Evolutionary conservation across 1,140 invertebrate species (phyloP).

Genomic region (Zaprionus gabonicus): DNA sequence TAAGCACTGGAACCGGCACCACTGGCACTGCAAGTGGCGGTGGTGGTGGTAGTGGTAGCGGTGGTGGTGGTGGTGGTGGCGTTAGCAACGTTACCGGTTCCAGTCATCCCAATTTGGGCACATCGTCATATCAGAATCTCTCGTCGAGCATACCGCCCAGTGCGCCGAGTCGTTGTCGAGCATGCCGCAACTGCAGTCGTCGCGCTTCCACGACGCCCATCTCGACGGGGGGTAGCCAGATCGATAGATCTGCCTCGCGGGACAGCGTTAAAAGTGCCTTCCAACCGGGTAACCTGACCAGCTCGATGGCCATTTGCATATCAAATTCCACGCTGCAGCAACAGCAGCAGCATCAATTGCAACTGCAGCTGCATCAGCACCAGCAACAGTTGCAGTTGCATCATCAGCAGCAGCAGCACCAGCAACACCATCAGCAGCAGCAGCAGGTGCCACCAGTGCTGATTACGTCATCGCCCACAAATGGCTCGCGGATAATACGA

Average conservation of each 20-base stretch:
- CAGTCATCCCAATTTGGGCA: slow-evolving; percentile 83
- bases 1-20: slow-evolving; percentile 32
- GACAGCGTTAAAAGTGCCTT: slow-evolving; percentile 89
- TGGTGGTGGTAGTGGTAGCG: not conserved
- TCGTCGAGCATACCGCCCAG: slow-evolving; percentile 85
- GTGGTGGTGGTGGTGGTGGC: not conserved
- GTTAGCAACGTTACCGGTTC: slow-evolving; percentile 82
- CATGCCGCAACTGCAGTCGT: slow-evolving; percentile 89
- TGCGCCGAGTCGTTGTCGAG: slow-evolving; percentile 86
- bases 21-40: not conserved
- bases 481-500: slow-evolving; percentile 90
- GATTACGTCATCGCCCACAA: slow-evolving; percentile 88
- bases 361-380: slow-evolving; percentile 42
- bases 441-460: slow-evolving; percentile 88
- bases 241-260: slow-evolving; percentile 90
- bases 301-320: slow-evolving; percentile 75
- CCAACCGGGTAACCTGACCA: slow-evolving; percentile 84
- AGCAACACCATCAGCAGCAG: slow-evolving; percentile 52
- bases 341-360: slow-evolving; percentile 59
- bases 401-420: slow-evolving; percentile 41
- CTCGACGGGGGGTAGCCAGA: slow-evolving; percentile 87
- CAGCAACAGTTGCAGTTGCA: slow-evolving; percentile 40
- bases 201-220: slow-evolving; percentile 91
- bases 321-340: slow-evolving; percentile 63
- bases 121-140: slow-evolving; percentile 86